Percentiles rank a stretch among this genome's conserved stretches.
These are phyloP conservation scores for Leptinotarsa juncta DNA, from an alignment of 2,888 invertebrate species.

Conservation along the genomic window DNA sequence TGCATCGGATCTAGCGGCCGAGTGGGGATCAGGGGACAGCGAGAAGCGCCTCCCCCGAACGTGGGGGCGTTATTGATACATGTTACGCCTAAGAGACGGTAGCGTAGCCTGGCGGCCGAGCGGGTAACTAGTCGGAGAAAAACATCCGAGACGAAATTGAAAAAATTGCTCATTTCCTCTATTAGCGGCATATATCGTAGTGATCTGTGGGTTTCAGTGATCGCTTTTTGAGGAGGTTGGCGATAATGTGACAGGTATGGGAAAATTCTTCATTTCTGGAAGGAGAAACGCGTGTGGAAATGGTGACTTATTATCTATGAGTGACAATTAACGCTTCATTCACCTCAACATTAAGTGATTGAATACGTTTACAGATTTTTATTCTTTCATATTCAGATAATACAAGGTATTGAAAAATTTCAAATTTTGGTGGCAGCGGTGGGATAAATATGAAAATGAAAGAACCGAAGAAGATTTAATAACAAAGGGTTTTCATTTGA, in stretches of 20 bases:
- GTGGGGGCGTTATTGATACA: slow-evolving; percentile 29
- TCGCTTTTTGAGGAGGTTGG: slow-evolving; percentile 11
- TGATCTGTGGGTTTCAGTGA: slow-evolving; percentile 22
- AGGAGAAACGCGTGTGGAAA: neutral
- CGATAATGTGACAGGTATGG: too few relatives aligned
- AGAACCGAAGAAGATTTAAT: too few relatives aligned
- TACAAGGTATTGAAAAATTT: too few relatives aligned
- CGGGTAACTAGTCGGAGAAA: neutral
- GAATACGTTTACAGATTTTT: too few relatives aligned
- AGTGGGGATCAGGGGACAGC: slow-evolving; percentile 15
- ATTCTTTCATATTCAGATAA: too few relatives aligned
- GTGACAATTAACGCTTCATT: too few relatives aligned
- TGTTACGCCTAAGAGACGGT: slow-evolving; percentile 26
- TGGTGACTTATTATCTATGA: too few relatives aligned
- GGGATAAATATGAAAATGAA: too few relatives aligned
- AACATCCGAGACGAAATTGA: slow-evolving; percentile 30
- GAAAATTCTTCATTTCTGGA: neutral
- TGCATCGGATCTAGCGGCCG: neutral
- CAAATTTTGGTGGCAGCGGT: too few relatives aligned
- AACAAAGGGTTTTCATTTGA: too few relatives aligned
- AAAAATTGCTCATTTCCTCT: slow-evolving; percentile 35
- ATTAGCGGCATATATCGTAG: slow-evolving; percentile 22
- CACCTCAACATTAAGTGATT: too few relatives aligned
- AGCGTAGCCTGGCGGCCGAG: slow-evolving; percentile 27
- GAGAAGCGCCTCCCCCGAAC: slow-evolving; percentile 17